phyloP scores from a whole-genome alignment of 2,113 vertebrate genomes.

The Antechinus stuartii region DNA sequence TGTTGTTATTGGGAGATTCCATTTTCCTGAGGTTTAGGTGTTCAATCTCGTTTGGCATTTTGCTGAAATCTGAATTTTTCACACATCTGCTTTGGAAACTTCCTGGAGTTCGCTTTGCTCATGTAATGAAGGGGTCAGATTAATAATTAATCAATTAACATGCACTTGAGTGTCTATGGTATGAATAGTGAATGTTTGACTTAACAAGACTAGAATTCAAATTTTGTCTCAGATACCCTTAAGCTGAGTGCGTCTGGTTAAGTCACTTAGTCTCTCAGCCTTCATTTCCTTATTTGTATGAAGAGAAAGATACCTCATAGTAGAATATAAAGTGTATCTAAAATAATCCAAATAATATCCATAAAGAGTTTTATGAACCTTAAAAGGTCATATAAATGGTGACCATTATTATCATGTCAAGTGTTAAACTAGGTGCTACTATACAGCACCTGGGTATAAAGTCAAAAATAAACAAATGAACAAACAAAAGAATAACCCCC shows the following conservation, averaged over 20 bases:
- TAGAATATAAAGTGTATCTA: not conserved
- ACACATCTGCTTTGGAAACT: slow-evolving; percentile 57
- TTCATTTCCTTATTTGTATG: not conserved
- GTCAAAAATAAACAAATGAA: not conserved
- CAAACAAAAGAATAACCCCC: too few species aligned
- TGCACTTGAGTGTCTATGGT: not conserved
- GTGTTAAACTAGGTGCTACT: not conserved
- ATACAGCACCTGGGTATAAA: not conserved
- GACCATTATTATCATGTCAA: not conserved
- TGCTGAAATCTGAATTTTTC: slow-evolving; percentile 69
- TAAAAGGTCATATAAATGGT: not conserved
- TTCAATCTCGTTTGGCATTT: slow-evolving; percentile 60
- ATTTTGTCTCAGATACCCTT: not conserved
- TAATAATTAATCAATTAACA: not conserved
- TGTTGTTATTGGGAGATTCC: slow-evolving; percentile 61
- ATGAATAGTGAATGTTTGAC: not conserved
- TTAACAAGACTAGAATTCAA: not conserved
- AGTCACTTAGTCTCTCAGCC: not conserved
- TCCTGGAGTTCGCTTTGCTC: not conserved
- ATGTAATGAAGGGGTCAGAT: not conserved
- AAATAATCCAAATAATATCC: not conserved
- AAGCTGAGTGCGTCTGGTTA: not conserved
- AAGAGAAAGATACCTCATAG: not conserved
- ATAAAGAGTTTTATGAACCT: not conserved
- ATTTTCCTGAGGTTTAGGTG: slow-evolving; percentile 56